Conservation (phyloP, 2,888 invertebrate genomes). For the Cephus spinipes region DNA sequence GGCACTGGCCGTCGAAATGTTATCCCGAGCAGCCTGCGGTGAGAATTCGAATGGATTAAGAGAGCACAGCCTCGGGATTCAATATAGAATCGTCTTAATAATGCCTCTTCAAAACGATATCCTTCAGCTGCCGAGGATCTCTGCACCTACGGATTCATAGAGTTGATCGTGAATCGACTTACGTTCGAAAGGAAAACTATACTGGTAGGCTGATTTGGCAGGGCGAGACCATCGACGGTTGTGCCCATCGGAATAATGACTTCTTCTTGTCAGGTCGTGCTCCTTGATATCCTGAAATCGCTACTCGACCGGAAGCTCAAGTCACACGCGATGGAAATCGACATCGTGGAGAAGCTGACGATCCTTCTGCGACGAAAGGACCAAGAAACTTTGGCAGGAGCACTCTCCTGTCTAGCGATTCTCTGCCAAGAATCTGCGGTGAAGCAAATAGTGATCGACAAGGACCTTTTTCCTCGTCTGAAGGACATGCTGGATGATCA, state of each 20-base stretch:
- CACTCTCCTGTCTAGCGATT: slow-evolving; percentile 56
- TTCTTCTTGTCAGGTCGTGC: slow-evolving; percentile 36
- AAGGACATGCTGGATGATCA: slow-evolving; percentile 54
- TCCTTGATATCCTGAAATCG: slow-evolving; percentile 59
- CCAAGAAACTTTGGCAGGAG: slow-evolving; percentile 45
- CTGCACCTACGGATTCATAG: slow-evolving; percentile 58
- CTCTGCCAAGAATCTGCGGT: slow-evolving; percentile 58
- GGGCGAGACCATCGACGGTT: not conserved
- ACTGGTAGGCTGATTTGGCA: slow-evolving; percentile 31
- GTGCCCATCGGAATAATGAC: not conserved
- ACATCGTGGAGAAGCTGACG: slow-evolving; percentile 58
- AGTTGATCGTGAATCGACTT: slow-evolving; percentile 53
- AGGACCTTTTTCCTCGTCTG: slow-evolving; percentile 54
- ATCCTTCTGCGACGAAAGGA: slow-evolving; percentile 50
- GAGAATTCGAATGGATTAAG: not conserved
- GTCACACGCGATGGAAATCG: slow-evolving; percentile 57
- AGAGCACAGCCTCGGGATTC: not conserved
- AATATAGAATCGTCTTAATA: not conserved
- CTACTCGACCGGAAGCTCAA: slow-evolving; percentile 63
- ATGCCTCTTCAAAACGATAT: not conserved
- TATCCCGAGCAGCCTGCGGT: slow-evolving; percentile 52
- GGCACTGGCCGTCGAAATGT: slow-evolving; percentile 60
- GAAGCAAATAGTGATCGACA: slow-evolving; percentile 58
- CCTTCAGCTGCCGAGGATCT: slow-evolving; percentile 62
- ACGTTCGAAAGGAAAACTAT: slow-evolving; percentile 54